Evolutionary conservation across 2,113 vertebrate species (phyloP).

Genomic region (Sorex fumeus): DNA sequence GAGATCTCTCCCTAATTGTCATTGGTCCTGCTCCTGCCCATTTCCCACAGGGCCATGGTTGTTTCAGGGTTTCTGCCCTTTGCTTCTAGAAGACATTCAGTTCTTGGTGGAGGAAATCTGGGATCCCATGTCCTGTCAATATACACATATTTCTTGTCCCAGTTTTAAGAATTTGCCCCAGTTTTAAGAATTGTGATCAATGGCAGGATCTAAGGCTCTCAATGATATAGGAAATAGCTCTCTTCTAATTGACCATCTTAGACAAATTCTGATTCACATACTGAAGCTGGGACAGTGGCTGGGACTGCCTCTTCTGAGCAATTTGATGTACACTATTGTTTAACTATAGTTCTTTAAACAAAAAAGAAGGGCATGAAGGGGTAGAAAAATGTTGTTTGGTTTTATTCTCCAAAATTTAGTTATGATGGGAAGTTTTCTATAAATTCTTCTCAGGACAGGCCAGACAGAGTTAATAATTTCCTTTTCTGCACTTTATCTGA

Average conservation of each 20-base stretch:
- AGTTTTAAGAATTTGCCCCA: neutral
- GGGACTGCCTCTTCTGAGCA: neutral
- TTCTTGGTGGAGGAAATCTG: too few relatives aligned
- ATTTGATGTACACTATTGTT: neutral
- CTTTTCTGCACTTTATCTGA: neutral
- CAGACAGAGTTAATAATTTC: neutral
- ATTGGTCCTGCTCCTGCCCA: too few relatives aligned
- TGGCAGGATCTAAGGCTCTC: neutral
- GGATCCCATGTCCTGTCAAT: too few relatives aligned
- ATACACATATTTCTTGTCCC: neutral
- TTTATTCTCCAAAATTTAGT: conserved; percentile 36
- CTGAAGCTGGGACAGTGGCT: neutral
- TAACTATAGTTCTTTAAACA: neutral
- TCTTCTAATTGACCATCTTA: neutral
- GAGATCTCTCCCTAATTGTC: too few relatives aligned
- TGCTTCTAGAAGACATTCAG: too few relatives aligned
- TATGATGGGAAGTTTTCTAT: conserved; percentile 34
- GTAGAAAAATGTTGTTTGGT: neutral
- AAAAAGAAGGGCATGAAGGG: too few relatives aligned
- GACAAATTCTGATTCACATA: neutral
- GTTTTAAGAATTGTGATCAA: neutral
- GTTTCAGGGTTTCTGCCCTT: too few relatives aligned
- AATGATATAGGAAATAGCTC: neutral
- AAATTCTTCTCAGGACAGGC: neutral
- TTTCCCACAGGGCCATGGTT: too few relatives aligned